These are phyloP conservation scores for Mobula hypostoma DNA, from an alignment of 2,113 vertebrate species.

Conservation along the genomic window DNA sequence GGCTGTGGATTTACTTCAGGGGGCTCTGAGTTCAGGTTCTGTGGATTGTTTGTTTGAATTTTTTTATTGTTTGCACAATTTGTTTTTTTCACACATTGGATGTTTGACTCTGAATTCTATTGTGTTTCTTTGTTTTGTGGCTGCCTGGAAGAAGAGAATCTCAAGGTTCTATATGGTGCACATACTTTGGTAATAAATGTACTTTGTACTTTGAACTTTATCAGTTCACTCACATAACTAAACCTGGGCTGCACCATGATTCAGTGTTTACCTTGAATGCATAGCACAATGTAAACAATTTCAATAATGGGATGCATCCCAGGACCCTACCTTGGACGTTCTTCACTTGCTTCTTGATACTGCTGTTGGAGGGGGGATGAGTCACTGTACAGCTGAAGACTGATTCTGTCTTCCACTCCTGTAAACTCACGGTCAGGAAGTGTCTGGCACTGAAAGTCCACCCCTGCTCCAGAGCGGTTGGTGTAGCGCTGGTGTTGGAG, in stretches of 20 bases:
- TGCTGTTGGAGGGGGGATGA: not conserved
- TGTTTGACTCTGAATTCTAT: too few species aligned
- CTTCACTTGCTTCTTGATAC: not conserved
- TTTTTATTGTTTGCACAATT: too few species aligned
- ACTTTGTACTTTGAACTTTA: not conserved
- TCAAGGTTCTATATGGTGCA: not conserved
- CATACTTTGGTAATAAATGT: too few species aligned
- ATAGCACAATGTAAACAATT: not conserved
- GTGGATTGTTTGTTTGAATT: too few species aligned
- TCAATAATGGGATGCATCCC: not conserved
- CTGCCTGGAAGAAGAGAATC: too few species aligned
- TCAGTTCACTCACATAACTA: not conserved
- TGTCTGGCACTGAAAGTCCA: not conserved
- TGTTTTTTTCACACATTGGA: too few species aligned
- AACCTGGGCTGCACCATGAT: not conserved
- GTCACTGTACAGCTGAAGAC: not conserved
- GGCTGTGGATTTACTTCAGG: too few species aligned
- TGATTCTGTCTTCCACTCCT: not conserved
- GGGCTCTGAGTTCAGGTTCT: too few species aligned
- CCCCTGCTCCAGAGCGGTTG: not conserved
- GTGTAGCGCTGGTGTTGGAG: not conserved
- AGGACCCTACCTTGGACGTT: not conserved
- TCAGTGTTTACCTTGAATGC: not conserved
- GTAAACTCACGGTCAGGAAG: not conserved
- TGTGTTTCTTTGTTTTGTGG: too few species aligned